Base-by-base conservation (phyloP, 2,797 vertebrate species). In the Gallinago solitaria region DNA sequence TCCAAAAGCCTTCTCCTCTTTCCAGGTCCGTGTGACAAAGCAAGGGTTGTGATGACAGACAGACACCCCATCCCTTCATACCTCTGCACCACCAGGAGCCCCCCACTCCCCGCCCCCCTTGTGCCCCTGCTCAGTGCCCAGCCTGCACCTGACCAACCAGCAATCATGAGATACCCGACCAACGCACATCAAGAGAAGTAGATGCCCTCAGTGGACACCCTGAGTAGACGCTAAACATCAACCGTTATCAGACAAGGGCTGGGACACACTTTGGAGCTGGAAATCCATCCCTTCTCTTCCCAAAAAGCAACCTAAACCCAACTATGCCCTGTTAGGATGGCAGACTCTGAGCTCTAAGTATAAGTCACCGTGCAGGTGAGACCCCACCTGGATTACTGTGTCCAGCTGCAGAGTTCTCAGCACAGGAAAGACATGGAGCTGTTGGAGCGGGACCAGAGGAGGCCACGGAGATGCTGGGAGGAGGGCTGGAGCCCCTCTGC, bases 11-110 rank as follows among this genome's bases (percentile, higher is more conserved):
- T 19, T 37, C 68, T 59, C 9, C 63, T 47, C 64, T 77, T 39
- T 74, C 54, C 83, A 69, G 50, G 12, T 25, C 79, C 85, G n/a
- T 41, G 16, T 37, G 23, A 33, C 39, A 87, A 23, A 63, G 67
- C 24, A 32, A 41, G 8, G 0, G 0, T 50, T 87, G 54, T 10
- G 7, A 56, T 16, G 32, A 69, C 50, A 86, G 56, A 85, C 21
- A 41, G 50, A 56, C 35, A 21, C 3, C 2, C 6, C 6, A 10
- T 13, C 16, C 2, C 5, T 30, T 33, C 41, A 5, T 2, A 17
- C 17, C 63, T 69, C 39, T 70, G 24, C 30, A 35, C 4, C 43
- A 79, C 24, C 48, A 68, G 68, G 25, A 89, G 12, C 8, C 21
- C 33, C 39, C 37, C 35, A 9, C 35, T 37, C 35, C 35, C 35